Evolutionary conservation across 2,113 vertebrate species (phyloP).

Genomic region (Lophochroa leadbeateri): DNA sequence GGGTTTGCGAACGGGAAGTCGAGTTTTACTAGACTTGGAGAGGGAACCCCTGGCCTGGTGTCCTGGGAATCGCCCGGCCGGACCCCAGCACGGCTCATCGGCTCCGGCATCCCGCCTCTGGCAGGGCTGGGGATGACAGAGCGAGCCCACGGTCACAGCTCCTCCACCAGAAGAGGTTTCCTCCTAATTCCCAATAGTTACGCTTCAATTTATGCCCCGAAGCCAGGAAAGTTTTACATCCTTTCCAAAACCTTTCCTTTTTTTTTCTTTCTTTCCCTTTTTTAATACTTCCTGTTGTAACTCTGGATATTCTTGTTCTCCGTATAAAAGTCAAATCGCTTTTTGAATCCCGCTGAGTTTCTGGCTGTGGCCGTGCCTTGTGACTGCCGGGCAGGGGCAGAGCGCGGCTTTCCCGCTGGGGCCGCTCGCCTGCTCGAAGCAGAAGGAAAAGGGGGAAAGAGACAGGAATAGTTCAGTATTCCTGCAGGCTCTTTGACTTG

Average conservation of each 20-base stretch:
- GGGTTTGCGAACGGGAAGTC: neutral
- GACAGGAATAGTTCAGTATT: neutral
- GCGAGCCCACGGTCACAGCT: neutral
- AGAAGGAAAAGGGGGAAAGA: neutral
- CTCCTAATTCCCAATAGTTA: conserved; percentile 57
- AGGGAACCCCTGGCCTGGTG: conserved; percentile 10
- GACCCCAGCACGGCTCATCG: neutral
- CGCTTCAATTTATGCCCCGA: conserved; percentile 5
- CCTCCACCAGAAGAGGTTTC: conserved; percentile 47
- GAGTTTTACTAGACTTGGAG: conserved; percentile 48
- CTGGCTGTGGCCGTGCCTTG: neutral
- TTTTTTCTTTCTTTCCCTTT: neutral
- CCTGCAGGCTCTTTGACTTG: neutral
- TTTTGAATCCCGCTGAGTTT: neutral
- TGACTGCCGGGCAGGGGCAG: neutral
- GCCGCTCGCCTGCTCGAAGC: neutral
- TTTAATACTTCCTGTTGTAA: conserved; percentile 53
- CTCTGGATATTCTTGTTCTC: conserved; percentile 49
- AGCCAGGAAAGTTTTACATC: conserved; percentile 68
- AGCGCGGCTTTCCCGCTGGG: neutral
- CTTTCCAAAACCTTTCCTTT: conserved; percentile 14
- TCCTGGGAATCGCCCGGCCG: neutral
- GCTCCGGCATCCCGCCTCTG: conserved; percentile 25
- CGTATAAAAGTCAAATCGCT: neutral
- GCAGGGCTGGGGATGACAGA: neutral